Evolutionary conservation across 2,113 vertebrate species (phyloP), one percentile per base, ranked within the genome.

Genomic region (Chloropsis hardwickii): DNA sequence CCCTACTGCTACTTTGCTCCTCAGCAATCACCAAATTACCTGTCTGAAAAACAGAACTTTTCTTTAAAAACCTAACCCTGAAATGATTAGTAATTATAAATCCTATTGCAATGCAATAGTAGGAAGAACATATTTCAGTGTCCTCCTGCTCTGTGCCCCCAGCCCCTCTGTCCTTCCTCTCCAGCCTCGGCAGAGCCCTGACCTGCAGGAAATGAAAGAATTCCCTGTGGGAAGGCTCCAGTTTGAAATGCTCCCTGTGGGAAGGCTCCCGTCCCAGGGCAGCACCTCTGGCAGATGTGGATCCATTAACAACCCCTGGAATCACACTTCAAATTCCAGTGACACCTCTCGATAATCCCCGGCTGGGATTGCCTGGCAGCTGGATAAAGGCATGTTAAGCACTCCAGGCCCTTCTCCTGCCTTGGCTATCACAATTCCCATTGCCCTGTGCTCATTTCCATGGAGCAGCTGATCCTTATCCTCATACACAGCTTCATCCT

Each of bases 61-160:
- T 5, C 19, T 61, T 48, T 35, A 14, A 54, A 31, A n/a, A 2
- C 5, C 20, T 13, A 33, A 16, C 20, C 54, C 56, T 27, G 29
- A 18, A 31, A 33, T 69, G 4, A 22, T 19, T 7, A 42, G 21
- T 28, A 9, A 15, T 22, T 12, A 9, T 20, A 7, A 35, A 54
- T 27, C 11, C 40, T 25, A 6, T 0, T 31, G 70, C 40, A n/a
- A 1, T 12, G 48, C n/a, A 47, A 11, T 1, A 20, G 29, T 2
- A 67, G 45, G n/a, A 29, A 3, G 14, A 10, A 8, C 5, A 8
- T 1, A 12, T 35, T 11, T 25, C 61, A 40, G 45, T 17, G 28
- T 22, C 45, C 28, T 33, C 19, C 45, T 27, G 35, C 40, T 24
- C 39, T 35, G 40, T 20, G 48, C 24, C 54, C 40, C 44, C 50